Percentiles rank a stretch among this genome's conserved stretches.
phyloP scores from a whole-genome alignment of 2,888 invertebrate genomes.

The Prionchulus punctatus region DNA sequence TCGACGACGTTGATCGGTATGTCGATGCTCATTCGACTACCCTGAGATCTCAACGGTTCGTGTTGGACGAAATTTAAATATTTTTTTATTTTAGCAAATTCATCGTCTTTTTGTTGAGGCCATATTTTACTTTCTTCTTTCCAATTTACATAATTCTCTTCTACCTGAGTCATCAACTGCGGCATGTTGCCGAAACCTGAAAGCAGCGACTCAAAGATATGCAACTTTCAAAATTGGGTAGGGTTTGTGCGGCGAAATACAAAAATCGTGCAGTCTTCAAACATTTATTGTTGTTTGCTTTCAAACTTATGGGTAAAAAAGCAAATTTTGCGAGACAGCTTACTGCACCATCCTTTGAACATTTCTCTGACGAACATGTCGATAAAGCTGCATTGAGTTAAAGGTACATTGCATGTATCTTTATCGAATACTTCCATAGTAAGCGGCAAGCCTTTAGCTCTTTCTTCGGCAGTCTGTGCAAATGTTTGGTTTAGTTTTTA shows the following conservation, averaged over 20 bases:
- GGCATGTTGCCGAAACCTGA: constrained; percentile 24
- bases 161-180: constrained; percentile 22
- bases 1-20: too few species aligned
- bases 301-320: neutral
- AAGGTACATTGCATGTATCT: constrained; percentile 80
- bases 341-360: constrained; percentile 89
- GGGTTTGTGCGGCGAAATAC: too few species aligned
- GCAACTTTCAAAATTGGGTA: too few species aligned
- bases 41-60: too few species aligned
- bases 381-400: constrained; percentile 90
- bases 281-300: neutral
- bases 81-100: neutral
- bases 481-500: neutral
- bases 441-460: constrained; percentile 65
- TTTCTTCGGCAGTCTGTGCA: constrained; percentile 79
- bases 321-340: too few species aligned
- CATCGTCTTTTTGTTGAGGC: constrained; percentile 9
- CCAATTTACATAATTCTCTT: constrained; percentile 27
- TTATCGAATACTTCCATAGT: constrained; percentile 98
- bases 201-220: too few species aligned
- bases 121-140: constrained; percentile 20
- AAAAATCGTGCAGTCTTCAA: too few species aligned
- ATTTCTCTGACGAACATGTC: constrained; percentile 94
- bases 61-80: neutral
- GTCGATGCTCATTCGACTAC: too few species aligned